phyloP scores from a whole-genome alignment of 2,888 invertebrate species.

The Noctua fimbriata region DNA sequence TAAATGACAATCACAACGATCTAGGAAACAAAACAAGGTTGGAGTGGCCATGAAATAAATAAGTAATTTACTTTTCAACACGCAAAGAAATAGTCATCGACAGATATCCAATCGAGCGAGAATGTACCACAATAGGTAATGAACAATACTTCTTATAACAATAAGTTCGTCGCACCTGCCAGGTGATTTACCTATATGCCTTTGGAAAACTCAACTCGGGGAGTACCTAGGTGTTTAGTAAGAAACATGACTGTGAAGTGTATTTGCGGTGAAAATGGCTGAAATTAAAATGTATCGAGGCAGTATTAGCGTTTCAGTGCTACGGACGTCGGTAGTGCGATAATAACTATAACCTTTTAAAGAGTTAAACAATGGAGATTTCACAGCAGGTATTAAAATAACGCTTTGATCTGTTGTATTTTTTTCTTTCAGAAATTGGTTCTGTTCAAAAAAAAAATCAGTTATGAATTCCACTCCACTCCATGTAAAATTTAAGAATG shows the following conservation, averaged over 20 bases:
- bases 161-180: slow-evolving; percentile 34
- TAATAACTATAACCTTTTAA: slow-evolving; percentile 1
- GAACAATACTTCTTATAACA: slow-evolving; percentile 28
- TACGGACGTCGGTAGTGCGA: background rate
- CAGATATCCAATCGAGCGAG: slow-evolving; percentile 52
- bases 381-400: background rate
- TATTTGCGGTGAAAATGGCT: slow-evolving; percentile 11
- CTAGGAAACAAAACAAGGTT: slow-evolving; percentile 52
- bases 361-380: background rate
- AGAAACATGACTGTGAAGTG: slow-evolving; percentile 26
- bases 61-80: slow-evolving; percentile 42
- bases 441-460: background rate
- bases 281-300: slow-evolving; percentile 15
- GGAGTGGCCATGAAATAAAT: slow-evolving; percentile 53
- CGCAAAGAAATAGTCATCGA: slow-evolving; percentile 40
- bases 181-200: slow-evolving; percentile 15
- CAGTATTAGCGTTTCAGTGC: background rate
- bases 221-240: slow-evolving; percentile 36
- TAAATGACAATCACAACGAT: slow-evolving; percentile 21
- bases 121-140: slow-evolving; percentile 49
- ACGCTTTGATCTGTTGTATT: background rate
- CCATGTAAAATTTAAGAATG: background rate
- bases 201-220: slow-evolving; percentile 19
- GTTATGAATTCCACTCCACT: too few species aligned
- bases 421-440: background rate